Evolutionary conservation across 1,140 invertebrate species (phyloP).

Genomic region (Telenomus remus): DNA sequence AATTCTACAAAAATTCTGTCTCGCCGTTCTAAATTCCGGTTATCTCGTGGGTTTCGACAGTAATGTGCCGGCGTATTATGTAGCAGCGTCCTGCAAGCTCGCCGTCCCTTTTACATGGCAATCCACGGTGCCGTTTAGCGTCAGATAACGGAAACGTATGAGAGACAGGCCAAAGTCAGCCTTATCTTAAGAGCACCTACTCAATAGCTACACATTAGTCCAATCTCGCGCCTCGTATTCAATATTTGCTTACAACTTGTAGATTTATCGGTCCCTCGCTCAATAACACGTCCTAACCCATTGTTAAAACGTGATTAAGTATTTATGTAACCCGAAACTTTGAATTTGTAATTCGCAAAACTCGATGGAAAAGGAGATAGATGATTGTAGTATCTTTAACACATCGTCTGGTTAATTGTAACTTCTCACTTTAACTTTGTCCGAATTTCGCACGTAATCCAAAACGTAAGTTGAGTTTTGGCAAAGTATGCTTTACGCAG

Average conservation of each 20-base stretch:
- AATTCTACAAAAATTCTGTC: constrained; percentile 64
- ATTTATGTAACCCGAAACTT: no score
- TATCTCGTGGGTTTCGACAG: constrained; percentile 63
- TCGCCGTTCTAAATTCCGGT: constrained; percentile 63
- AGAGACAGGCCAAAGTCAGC: constrained; percentile 64
- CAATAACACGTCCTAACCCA: background rate
- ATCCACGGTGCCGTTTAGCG: constrained; percentile 67
- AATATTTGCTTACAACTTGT: constrained; percentile 39
- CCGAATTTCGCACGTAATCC: constrained; percentile 41
- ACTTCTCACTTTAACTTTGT: constrained; percentile 21
- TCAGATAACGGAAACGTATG: constrained; percentile 67
- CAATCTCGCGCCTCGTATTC: constrained; percentile 54
- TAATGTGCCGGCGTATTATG: constrained; percentile 69
- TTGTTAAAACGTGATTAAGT: no score
- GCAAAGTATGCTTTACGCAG: constrained; percentile 55
- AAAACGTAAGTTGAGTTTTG: constrained; percentile 42
- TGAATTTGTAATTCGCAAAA: no score
- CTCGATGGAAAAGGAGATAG: no score
- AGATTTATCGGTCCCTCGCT: background rate
- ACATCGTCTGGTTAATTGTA: background rate
- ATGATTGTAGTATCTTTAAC: no score
- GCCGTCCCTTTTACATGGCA: constrained; percentile 68
- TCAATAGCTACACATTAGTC: constrained; percentile 70
- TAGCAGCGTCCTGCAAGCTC: constrained; percentile 63
- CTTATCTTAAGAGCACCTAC: constrained; percentile 74